Conservation (phyloP, 2,113 vertebrate genomes). For the Zosterops hypoxanthus region DNA sequence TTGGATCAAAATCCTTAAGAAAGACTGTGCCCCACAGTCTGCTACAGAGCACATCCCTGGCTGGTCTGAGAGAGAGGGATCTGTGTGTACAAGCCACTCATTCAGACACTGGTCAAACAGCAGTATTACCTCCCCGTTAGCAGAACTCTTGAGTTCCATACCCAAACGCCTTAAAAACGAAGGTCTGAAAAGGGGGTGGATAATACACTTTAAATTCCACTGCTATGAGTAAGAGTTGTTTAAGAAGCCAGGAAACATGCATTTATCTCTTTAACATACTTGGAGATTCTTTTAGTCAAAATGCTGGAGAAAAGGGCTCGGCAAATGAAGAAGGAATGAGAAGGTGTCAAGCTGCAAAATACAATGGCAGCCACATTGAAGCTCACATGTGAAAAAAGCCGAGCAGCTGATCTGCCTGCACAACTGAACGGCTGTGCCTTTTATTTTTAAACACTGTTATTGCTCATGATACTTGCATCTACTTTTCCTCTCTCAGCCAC, state of each 20-base stretch:
- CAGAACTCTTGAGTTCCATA: neutral
- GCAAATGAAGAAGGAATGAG: neutral
- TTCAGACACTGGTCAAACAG: neutral
- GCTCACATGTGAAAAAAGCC: neutral
- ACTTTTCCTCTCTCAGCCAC: neutral
- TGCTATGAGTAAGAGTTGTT: neutral
- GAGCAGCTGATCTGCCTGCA: neutral
- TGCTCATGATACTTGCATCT: neutral
- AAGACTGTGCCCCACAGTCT: neutral
- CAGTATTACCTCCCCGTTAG: neutral
- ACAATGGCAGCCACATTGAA: neutral
- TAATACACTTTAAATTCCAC: neutral
- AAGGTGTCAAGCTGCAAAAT: neutral
- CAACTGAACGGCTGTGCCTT: neutral
- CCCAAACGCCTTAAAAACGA: neutral
- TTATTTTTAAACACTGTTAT: constrained; percentile 31
- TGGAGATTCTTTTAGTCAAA: neutral
- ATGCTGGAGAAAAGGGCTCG: neutral
- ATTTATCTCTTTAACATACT: neutral
- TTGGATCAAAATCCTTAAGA: neutral
- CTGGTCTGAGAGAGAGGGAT: neutral
- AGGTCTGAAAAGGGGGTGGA: neutral
- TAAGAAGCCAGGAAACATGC: neutral
- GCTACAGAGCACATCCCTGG: neutral
- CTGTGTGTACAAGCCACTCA: neutral